Evolutionary conservation across 2,113 vertebrate species (phyloP).

Genomic region (Phycodurus eques): DNA sequence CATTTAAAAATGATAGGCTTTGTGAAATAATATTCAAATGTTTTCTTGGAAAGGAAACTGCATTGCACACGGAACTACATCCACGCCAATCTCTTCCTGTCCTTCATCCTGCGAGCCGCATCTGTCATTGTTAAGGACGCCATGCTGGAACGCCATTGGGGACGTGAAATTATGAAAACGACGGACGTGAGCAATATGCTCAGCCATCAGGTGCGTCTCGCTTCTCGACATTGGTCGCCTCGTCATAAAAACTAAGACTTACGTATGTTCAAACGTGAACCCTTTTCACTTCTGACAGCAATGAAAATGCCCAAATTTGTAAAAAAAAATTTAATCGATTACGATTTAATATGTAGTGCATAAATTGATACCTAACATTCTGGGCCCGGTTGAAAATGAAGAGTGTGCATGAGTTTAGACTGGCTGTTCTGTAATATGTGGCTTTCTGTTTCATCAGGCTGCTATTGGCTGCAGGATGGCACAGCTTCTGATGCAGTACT

Average conservation of each 20-base stretch:
- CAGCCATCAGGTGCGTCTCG: conserved; percentile 65
- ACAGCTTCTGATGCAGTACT: conserved; percentile 83
- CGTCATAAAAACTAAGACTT: too few relatives aligned
- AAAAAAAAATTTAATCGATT: too few relatives aligned
- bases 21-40: not conserved
- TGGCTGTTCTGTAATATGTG: not conserved
- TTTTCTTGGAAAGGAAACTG: conserved; percentile 70
- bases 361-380: too few relatives aligned
- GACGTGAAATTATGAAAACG: conserved; percentile 64
- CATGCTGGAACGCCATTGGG: conserved; percentile 76
- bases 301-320: too few relatives aligned
- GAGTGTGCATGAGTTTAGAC: not conserved
- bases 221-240: not conserved
- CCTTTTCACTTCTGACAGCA: too few relatives aligned
- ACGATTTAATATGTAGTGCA: too few relatives aligned
- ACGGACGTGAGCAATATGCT: conserved; percentile 75
- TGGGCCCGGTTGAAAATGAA: too few relatives aligned
- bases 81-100: conserved; percentile 78
- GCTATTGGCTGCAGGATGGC: conserved; percentile 78
- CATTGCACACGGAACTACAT: conserved; percentile 79
- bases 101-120: conserved; percentile 79
- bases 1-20: too few relatives aligned
- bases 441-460: conserved; percentile 53
- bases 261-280: too few relatives aligned
- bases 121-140: conserved; percentile 79